phyloP scores from a whole-genome alignment of 2,888 invertebrate genomes.

The Polylopha cassiicola region DNA sequence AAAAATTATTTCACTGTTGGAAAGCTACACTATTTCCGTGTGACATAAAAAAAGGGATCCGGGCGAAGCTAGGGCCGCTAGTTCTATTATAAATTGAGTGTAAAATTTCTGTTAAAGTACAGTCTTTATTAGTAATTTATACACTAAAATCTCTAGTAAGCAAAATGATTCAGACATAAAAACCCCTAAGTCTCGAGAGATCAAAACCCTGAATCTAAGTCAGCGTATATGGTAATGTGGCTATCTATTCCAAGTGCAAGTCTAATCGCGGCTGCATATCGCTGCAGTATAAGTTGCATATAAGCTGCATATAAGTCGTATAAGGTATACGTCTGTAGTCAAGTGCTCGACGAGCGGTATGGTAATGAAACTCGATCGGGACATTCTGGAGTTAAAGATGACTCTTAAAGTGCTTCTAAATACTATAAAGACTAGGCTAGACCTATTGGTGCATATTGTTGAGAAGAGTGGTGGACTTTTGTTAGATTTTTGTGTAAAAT shows the following conservation, averaged over 20 bases:
- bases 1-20: too few relatives aligned
- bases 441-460: slow-evolving; percentile 35
- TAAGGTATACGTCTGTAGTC: slow-evolving; percentile 38
- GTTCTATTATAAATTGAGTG: too few relatives aligned
- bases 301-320: slow-evolving; percentile 4
- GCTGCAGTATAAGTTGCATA: slow-evolving; percentile 26
- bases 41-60: too few relatives aligned
- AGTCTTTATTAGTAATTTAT: too few relatives aligned
- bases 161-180: slow-evolving; percentile 15
- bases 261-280: slow-evolving; percentile 50
- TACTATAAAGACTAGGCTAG: slow-evolving; percentile 59
- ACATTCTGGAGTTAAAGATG: slow-evolving; percentile 62
- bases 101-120: too few relatives aligned
- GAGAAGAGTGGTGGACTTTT: slow-evolving; percentile 13
- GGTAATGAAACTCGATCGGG: slow-evolving; percentile 66
- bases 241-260: slow-evolving; percentile 49
- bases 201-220: slow-evolving; percentile 37
- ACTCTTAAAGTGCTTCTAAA: slow-evolving; percentile 70
- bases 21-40: too few relatives aligned
- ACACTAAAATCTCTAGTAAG: slow-evolving; percentile 24
- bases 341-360: slow-evolving; percentile 57
- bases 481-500: neutral
- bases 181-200: slow-evolving; percentile 12
- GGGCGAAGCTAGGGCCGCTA: too few relatives aligned
- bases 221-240: slow-evolving; percentile 55